Evolutionary conservation across 2,888 invertebrate genomes (phyloP), one percentile per base, ranked within the genome.

Genomic region (Eilema caniola): DNA sequence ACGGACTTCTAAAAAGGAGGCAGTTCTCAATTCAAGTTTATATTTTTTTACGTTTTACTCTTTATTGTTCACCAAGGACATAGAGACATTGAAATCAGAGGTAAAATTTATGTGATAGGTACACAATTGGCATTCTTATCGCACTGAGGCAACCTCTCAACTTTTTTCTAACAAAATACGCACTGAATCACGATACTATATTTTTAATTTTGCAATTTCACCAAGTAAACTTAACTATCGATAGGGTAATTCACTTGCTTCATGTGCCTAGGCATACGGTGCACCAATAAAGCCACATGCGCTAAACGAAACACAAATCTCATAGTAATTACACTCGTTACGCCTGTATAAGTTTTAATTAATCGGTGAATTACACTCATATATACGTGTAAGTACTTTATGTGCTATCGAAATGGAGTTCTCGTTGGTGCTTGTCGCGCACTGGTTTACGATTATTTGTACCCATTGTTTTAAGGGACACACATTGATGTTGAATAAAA

Each of bases 311-410:
- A 88, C 89, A 91, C 88, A 91, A 92, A 90, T 90, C 90, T 87
- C 85, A 77, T 61, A 76, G 90, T 87, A 93, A 94, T 93, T 93
- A 93, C 92, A 85, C 82, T 81, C 86, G 94, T 92, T 89, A 93
- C 90, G 94, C 90, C 88, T 93, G 91, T 93, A 91, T 92, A 90
- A 91, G 86, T 94, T 95, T 94, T 94, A 94, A 95, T 95, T 94
- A 94, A 93, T 94, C 94, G 93, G 85, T 92, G 90, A 93, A 94
- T 94, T 94, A 94, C 93, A 91, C 90, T 87, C 86, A 89, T 89
- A 87, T 37, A 61, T 68, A 62, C 41, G 41, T 65, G 67, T 80
- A 74, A 74, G 75, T 75, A 81, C 86, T 90, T 89, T 89, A 88
- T 89, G 88, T 88, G 84, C 86, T 91, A 91, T 91, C 86, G 87